Evolutionary conservation across 2,797 vertebrate genomes (phyloP).

Genomic region (Catostomus latipinnis): DNA sequence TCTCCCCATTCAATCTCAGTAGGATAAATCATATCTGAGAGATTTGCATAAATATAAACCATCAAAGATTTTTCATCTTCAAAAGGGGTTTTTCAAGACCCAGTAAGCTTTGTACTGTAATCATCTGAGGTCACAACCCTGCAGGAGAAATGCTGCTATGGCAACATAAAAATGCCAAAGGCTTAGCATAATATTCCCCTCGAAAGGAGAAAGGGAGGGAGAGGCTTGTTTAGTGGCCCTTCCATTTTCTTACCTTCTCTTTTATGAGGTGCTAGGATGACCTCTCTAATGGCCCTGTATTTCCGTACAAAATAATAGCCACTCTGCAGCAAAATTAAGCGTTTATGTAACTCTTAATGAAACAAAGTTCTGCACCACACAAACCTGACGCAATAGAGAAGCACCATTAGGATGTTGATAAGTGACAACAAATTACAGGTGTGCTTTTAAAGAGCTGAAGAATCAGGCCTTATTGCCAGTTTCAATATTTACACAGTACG

Average conservation of each 20-base stretch:
- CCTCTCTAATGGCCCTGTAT: neutral
- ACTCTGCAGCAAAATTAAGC: conserved; percentile 15
- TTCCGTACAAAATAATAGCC: neutral
- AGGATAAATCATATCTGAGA: conserved; percentile 99
- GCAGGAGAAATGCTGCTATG: conserved; percentile 99
- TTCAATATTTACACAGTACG: conserved; percentile 72
- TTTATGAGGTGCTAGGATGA: conserved; percentile 33
- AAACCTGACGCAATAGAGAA: conserved; percentile 36
- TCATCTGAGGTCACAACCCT: conserved; percentile 99
- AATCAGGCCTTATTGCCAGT: conserved; percentile 55
- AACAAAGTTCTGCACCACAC: conserved; percentile 30
- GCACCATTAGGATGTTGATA: conserved; percentile 60
- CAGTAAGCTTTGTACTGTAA: conserved; percentile 99
- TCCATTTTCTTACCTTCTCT: conserved; percentile 65
- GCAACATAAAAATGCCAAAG: conserved; percentile 99
- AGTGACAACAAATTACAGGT: conserved; percentile 71
- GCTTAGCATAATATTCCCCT: conserved; percentile 97
- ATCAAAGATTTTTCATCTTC: conserved; percentile 99
- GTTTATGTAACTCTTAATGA: conserved; percentile 26
- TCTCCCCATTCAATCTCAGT: conserved; percentile 99
- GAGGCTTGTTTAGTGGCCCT: conserved; percentile 86
- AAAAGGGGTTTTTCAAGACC: conserved; percentile 99
- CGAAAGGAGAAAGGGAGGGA: conserved; percentile 78
- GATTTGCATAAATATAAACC: conserved; percentile 99
- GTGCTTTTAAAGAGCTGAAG: conserved; percentile 53